A percentile compares a stretch with the other conserved stretches of the same genome.
phyloP scores from a whole-genome alignment of 2,797 vertebrate genomes.

The Anguilla anguilla region DNA sequence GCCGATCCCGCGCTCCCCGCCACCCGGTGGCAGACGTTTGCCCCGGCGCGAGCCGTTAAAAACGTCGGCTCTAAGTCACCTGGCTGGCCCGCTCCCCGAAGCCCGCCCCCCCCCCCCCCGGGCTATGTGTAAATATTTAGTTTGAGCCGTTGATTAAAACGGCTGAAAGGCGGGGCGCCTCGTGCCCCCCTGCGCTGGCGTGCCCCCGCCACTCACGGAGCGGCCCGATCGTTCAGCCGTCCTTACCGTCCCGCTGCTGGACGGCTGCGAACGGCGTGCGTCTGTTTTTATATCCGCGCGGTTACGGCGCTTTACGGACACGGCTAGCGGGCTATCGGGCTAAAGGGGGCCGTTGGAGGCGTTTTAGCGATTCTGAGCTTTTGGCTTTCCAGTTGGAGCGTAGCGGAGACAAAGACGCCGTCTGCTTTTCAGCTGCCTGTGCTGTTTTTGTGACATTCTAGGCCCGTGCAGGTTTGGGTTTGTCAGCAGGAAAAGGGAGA shows the following conservation, averaged over 20 bases:
- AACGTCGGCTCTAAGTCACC: slow-evolving; percentile 68
- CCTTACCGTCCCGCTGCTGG: slow-evolving; percentile 37
- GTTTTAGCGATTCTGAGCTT: neutral
- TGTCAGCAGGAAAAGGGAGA: slow-evolving; percentile 72
- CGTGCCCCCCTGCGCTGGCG: slow-evolving; percentile 63
- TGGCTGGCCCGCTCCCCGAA: slow-evolving; percentile 57
- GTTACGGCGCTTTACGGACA: neutral
- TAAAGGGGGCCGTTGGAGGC: neutral
- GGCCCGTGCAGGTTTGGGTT: slow-evolving; percentile 69
- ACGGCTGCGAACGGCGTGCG: slow-evolving; percentile 49
- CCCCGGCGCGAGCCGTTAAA: slow-evolving; percentile 67
- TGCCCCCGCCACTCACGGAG: slow-evolving; percentile 57
- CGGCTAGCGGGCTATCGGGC: neutral
- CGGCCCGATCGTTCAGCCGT: slow-evolving; percentile 59
- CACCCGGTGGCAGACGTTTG: slow-evolving; percentile 78
- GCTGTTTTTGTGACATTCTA: slow-evolving; percentile 42
- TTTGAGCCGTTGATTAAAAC: slow-evolving; percentile 73
- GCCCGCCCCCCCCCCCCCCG: slow-evolving; percentile 59
- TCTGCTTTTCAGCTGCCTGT: neutral
- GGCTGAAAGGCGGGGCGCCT: slow-evolving; percentile 54
- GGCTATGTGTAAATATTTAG: slow-evolving; percentile 67
- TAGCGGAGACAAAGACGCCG: neutral
- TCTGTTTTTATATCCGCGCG: neutral
- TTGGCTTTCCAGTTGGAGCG: neutral
- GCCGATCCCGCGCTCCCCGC: slow-evolving; percentile 63